Percentiles rank a stretch among this genome's conserved stretches.
These are phyloP conservation scores for Anoplolepis gracilipes DNA, from an alignment of 1,140 invertebrate species.

Conservation along the genomic window DNA sequence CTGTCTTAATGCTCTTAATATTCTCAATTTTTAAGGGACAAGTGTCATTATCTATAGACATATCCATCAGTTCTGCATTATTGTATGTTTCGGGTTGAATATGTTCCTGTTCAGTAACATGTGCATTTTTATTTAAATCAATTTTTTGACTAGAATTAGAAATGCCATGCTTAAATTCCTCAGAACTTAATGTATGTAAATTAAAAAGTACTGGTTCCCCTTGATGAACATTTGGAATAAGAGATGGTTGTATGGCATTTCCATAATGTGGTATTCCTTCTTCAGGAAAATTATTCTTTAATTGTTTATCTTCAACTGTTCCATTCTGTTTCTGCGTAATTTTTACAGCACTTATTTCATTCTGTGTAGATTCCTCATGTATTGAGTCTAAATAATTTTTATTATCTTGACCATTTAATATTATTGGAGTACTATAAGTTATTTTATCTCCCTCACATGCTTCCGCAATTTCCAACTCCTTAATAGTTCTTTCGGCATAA, in stretches of 20 bases:
- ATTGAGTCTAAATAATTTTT: constrained; percentile 47
- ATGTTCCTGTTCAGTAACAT: constrained; percentile 27
- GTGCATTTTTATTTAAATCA: neutral
- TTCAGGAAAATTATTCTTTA: constrained; percentile 24
- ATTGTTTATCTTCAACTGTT: constrained; percentile 52
- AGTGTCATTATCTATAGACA: constrained; percentile 42
- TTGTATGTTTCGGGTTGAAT: constrained; percentile 41
- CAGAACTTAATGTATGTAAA: constrained; percentile 74
- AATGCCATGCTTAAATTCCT: constrained; percentile 77
- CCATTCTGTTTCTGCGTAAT: constrained; percentile 65
- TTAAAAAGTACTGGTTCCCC: constrained; percentile 65
- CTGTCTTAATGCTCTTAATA: constrained; percentile 63
- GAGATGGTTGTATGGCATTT: constrained; percentile 40
- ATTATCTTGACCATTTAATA: constrained; percentile 74
- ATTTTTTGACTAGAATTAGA: constrained; percentile 36
- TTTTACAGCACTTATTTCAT: constrained; percentile 38
- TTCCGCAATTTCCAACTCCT: constrained; percentile 75
- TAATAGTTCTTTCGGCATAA: constrained; percentile 76
- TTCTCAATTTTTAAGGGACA: constrained; percentile 68
- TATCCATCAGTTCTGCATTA: constrained; percentile 62
- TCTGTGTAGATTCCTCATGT: constrained; percentile 41
- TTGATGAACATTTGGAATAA: constrained; percentile 72
- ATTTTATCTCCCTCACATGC: constrained; percentile 55
- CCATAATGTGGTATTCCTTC: constrained; percentile 55
- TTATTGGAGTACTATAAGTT: constrained; percentile 24